Conservation (phyloP, 1,140 invertebrate genomes). For the Pentalonia nigronervosa region DNA sequence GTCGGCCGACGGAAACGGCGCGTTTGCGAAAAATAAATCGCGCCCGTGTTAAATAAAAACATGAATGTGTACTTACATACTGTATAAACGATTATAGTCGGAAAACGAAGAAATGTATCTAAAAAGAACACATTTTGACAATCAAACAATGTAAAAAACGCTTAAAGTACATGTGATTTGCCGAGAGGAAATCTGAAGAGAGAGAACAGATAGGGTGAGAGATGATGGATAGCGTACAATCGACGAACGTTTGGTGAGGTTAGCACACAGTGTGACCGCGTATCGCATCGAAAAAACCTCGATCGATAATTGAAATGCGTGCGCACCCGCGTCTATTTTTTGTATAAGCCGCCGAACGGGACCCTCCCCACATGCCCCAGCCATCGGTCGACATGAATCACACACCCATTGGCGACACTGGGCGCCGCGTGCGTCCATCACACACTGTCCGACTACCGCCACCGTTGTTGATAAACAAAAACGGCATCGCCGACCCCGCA, state of each 20-base stretch:
- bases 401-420: slow-evolving; percentile 7
- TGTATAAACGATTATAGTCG: too few relatives aligned
- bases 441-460: not conserved
- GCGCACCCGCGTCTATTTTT: not conserved
- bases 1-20: not conserved
- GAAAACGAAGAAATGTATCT: slow-evolving; percentile 38
- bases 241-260: slow-evolving; percentile 52
- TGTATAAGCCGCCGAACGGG: not conserved
- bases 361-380: not conserved
- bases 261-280: slow-evolving; percentile 41
- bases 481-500: not conserved
- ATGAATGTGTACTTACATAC: too few relatives aligned
- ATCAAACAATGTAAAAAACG: not conserved
- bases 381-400: not conserved
- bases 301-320: slow-evolving; percentile 20
- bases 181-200: slow-evolving; percentile 56
- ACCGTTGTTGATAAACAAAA: slow-evolving; percentile 52
- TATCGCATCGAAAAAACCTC: not conserved
- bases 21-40: not conserved
- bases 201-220: slow-evolving; percentile 31
- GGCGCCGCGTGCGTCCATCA: not conserved
- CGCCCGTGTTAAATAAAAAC: not conserved
- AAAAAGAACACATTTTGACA: slow-evolving; percentile 50
- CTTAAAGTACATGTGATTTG: slow-evolving; percentile 57
- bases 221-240: slow-evolving; percentile 34